Base-by-base conservation (phyloP, 2,888 invertebrate genomes). In the Apotomis turbidana region DNA sequence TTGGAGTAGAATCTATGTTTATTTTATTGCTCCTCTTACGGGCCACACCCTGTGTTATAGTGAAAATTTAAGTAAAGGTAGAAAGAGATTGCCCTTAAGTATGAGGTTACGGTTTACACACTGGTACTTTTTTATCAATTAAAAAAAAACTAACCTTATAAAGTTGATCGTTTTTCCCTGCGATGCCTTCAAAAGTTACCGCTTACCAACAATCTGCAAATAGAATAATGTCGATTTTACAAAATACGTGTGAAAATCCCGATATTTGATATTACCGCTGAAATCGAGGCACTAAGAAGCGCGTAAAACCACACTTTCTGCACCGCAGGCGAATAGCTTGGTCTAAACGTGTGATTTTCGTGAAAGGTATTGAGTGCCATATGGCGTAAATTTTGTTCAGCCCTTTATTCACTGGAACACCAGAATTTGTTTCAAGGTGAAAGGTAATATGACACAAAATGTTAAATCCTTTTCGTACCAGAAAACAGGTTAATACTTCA, bases 231-330 rank as follows among this genome's bases (percentile, higher is more conserved):
- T n/a, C 79, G 73, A 78, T 76, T 76, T 67, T 76, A 76, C 75
- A 78, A 57, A 79, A 78, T 80, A 78, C 78, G 78, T 78, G 81
- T 75, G 66, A 79, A 81, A 79, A 81, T 81, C 74, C 78, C 79
- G 76, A 83, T 76, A 84, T 67, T 85, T 74, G 75, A 69, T 74
- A 82, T 79, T 80, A 82, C 79, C 80, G 64, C 59, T 49, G 61
- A 71, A 71, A 68, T 51, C 49, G 71, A 52, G 57, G 55, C 49
- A 52, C 71, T 71, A 71, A 57, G 67, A 71, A 49, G 60, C 49
- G 38, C 46, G 41, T 55, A 49, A 71, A 67, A 71, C 67, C 67
- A 67, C 55, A 49, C 27, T 41, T 55, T 41, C 55, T 10, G 49
- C n/a, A 15, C 36, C 3, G 49, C 36, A 15, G 3, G 12, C 12